Conservation (phyloP, 2,888 invertebrate genomes). For the Himalopsyche anomala region DNA sequence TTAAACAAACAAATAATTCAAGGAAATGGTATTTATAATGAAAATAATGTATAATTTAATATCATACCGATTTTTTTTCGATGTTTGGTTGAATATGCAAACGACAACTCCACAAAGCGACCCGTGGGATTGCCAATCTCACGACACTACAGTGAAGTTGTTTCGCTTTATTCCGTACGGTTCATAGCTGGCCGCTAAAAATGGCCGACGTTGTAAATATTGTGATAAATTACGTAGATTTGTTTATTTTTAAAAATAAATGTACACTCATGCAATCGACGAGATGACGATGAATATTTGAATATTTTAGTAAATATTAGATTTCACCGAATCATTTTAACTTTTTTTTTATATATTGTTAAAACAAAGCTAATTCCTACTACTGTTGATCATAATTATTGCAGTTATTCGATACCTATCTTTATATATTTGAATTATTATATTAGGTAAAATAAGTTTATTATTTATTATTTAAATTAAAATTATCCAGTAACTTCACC, state of each 20-base stretch:
- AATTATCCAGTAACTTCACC: no score
- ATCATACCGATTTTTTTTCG: conserved; percentile 36
- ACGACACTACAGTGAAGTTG: conserved; percentile 57
- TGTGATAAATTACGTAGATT: conserved; percentile 50
- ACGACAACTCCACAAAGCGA: conserved; percentile 32
- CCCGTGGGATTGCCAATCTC: conserved; percentile 21
- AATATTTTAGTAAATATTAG: no score
- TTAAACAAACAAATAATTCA: background rate
- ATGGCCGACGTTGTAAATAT: conserved; percentile 53
- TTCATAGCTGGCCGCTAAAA: conserved; percentile 52
- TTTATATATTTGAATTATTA: no score
- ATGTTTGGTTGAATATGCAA: conserved; percentile 37
- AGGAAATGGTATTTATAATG: background rate
- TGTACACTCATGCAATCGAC: background rate
- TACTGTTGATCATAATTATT: no score
- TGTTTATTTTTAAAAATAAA: conserved; percentile 55
- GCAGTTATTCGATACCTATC: no score
- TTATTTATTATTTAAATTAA: no score
- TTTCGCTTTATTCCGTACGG: conserved; percentile 37
- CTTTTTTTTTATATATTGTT: no score
- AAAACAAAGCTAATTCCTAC: no score
- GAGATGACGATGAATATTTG: no score
- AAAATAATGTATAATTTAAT: conserved; percentile 1
- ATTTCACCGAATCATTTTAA: no score
- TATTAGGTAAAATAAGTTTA: no score